phyloP scores from a whole-genome alignment of 2,113 vertebrate species.

The Phainopepla nitens region DNA sequence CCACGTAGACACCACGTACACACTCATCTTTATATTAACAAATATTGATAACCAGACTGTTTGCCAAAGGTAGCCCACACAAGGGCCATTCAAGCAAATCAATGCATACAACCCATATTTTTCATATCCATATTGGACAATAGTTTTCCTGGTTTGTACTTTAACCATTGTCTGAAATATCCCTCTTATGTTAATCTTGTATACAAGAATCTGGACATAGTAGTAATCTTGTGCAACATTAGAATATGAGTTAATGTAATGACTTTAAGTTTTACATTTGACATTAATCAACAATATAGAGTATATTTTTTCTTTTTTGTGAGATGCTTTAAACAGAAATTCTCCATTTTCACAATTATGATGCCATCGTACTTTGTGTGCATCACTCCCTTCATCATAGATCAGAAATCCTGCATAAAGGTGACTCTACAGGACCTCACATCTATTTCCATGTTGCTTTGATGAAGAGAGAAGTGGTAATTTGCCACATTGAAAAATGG shows the following conservation, averaged over 20 bases:
- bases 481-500: neutral
- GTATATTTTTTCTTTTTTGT: neutral
- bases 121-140: neutral
- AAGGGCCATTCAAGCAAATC: neutral
- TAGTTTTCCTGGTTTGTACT: neutral
- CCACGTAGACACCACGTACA: rapidly evolving
- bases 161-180: neutral
- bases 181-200: neutral
- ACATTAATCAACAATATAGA: neutral
- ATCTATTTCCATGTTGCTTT: neutral
- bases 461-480: neutral
- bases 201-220: neutral
- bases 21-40: neutral
- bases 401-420: neutral
- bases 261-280: neutral
- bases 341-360: neutral
- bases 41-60: neutral
- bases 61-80: neutral
- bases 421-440: neutral
- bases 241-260: neutral
- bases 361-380: neutral
- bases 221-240: neutral
- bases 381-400: neutral
- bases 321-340: neutral
- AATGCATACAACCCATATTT: neutral